Percentiles rank a stretch among this genome's conserved stretches.
Conservation (phyloP, 92 coral and sea anemone genomes). For the Scolanthus callimorphus region DNA sequence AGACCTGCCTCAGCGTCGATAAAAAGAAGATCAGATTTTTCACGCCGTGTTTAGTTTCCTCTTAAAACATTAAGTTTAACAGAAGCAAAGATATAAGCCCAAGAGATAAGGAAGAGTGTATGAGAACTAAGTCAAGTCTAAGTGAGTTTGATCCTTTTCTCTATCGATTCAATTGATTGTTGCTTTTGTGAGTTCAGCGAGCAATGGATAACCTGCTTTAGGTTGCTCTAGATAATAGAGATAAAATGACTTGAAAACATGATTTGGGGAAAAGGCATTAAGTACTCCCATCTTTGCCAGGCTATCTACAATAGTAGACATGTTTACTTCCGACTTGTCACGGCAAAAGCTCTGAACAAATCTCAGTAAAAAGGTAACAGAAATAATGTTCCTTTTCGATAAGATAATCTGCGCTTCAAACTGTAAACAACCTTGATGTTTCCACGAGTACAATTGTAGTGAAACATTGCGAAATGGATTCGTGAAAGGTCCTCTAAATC, state of each 20-base stretch:
- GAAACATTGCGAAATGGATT: too few relatives aligned
- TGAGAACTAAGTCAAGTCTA: slow-evolving; percentile 16
- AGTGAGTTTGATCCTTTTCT: slow-evolving; percentile 16
- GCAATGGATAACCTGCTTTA: not conserved
- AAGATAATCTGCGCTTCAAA: not conserved
- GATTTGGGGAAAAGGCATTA: not conserved
- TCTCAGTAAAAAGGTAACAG: slow-evolving; percentile 1
- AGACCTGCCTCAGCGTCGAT: not conserved
- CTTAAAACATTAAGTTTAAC: slow-evolving; percentile 9
- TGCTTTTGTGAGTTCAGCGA: not conserved
- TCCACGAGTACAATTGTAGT: too few relatives aligned
- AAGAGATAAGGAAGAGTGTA: slow-evolving; percentile 7
- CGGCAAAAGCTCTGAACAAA: not conserved
- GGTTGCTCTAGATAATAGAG: not conserved
- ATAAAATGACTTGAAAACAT: not conserved
- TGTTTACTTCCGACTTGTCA: not conserved
- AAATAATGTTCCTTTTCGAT: not conserved
- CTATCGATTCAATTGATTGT: not conserved
- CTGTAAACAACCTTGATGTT: not conserved
- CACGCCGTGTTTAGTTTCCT: not conserved
- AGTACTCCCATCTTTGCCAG: not conserved
- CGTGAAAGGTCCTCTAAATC: too few relatives aligned
- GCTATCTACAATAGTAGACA: not conserved
- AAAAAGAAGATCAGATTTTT: not conserved
- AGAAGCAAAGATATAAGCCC: slow-evolving; percentile 12